Evolutionary conservation across 2,888 invertebrate genomes (phyloP).

Genomic region (Tiliacea citrago): DNA sequence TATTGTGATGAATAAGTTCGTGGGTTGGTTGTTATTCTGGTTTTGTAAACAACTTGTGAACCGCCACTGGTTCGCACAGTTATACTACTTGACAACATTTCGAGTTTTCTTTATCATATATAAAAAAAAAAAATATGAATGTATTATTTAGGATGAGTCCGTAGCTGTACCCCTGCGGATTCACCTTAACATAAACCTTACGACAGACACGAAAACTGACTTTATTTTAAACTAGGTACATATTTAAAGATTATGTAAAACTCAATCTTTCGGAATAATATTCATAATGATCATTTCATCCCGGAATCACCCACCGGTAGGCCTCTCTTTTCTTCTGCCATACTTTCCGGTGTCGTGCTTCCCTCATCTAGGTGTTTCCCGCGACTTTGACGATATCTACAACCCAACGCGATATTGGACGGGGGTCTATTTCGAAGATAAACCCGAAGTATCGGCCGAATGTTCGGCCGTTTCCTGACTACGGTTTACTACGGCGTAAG

Average conservation of each 20-base stretch:
- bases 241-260: not conserved
- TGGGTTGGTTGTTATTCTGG: not conserved
- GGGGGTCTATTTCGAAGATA: no score
- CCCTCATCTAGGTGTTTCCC: not conserved
- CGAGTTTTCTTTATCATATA: no score
- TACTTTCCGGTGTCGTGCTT: not conserved
- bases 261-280: not conserved
- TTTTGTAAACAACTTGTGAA: not conserved
- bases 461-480: no score
- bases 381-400: not conserved
- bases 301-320: not conserved
- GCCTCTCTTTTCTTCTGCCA: not conserved
- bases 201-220: no score
- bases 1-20: not conserved
- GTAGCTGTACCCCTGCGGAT: no score
- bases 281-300: not conserved
- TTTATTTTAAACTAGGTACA: not conserved
- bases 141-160: no score
- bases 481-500: no score
- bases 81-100: not conserved
- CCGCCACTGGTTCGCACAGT: not conserved
- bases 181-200: no score
- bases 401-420: not conserved
- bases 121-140: no score
- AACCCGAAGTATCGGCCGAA: no score